phyloP scores from a whole-genome alignment of 2,888 invertebrate genomes.

The Platerodrilus igneus region DNA sequence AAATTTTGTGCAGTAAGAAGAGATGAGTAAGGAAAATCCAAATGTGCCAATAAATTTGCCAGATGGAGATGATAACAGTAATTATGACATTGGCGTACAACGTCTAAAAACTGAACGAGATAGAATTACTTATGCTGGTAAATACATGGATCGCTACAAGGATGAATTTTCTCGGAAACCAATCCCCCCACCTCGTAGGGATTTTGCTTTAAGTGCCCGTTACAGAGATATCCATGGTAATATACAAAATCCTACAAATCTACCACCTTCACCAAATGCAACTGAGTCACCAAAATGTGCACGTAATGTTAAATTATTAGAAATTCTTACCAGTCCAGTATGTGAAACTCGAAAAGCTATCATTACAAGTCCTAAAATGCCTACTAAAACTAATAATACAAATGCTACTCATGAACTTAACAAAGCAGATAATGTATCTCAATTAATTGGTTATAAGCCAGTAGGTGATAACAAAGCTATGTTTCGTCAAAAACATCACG shows the following conservation, averaged over 20 bases:
- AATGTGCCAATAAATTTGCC: too few relatives aligned
- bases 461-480: constrained; percentile 46
- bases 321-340: constrained; percentile 16
- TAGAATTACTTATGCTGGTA: constrained; percentile 41
- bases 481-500: constrained; percentile 25
- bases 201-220: constrained; percentile 28
- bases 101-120: constrained; percentile 40
- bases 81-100: constrained; percentile 36
- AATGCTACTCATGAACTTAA: constrained; percentile 45
- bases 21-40: too few relatives aligned
- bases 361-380: constrained; percentile 21
- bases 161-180: constrained; percentile 38
- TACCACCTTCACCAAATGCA: too few relatives aligned
- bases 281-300: constrained; percentile 10
- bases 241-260: constrained; percentile 3
- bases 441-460: constrained; percentile 52
- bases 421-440: constrained; percentile 49
- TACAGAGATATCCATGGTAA: constrained; percentile 21
- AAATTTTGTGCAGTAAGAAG: constrained; percentile 15
- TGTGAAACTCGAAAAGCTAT: constrained; percentile 15
- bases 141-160: constrained; percentile 45
- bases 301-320: constrained; percentile 15
- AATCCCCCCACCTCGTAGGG: constrained; percentile 22
- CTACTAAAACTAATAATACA: constrained; percentile 36
- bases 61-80: too few relatives aligned